These are phyloP conservation scores for Copidosoma floridanum DNA, from an alignment of 1,140 invertebrate genomes.

Conservation along the genomic window DNA sequence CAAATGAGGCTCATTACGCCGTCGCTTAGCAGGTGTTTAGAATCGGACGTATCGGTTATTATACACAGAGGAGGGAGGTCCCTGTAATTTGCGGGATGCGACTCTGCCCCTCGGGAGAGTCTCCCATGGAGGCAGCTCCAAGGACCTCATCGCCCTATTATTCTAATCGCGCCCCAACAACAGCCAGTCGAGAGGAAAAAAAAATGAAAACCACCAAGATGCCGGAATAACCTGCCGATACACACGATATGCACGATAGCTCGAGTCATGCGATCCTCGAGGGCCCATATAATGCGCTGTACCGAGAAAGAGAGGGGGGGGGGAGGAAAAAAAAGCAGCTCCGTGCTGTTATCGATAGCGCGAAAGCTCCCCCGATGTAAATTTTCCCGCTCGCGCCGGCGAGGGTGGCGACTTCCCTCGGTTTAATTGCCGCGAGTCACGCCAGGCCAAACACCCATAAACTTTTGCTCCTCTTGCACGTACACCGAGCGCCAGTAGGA, in stretches of 20 bases:
- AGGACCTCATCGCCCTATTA: no score
- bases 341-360: background rate
- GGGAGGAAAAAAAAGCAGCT: background rate
- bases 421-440: conserved; percentile 29
- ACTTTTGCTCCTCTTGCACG: conserved; percentile 17
- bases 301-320: background rate
- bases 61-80: no score
- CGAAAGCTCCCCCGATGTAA: conserved; percentile 5
- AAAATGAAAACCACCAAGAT: no score
- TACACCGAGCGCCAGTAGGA: conserved; percentile 21
- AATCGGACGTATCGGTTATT: background rate
- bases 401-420: background rate
- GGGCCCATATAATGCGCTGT: background rate
- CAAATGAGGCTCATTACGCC: background rate
- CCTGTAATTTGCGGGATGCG: no score
- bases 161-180: no score
- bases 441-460: conserved; percentile 19
- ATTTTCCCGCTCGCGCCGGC: background rate
- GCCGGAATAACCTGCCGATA: no score
- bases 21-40: background rate
- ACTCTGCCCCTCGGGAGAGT: no score
- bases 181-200: no score
- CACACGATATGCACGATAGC: no score
- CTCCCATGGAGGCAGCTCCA: no score
- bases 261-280: no score